Evolutionary conservation across 2,113 vertebrate genomes (phyloP), one percentile per base, ranked within the genome.

Genomic region (Pipra filicauda): DNA sequence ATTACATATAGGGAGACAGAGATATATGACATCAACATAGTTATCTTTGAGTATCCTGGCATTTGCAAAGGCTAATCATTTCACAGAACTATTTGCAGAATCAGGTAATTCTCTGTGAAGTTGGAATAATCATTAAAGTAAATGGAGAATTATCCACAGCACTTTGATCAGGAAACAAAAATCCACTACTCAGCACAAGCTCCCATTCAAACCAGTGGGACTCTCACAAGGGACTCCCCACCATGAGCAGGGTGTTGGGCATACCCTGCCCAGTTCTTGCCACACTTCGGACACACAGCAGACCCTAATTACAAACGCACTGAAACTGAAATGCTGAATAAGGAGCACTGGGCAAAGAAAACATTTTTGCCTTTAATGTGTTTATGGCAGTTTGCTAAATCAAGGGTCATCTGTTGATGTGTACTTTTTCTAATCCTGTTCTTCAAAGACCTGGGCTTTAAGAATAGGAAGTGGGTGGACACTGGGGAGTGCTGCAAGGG

Each of bases 1-100:
- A 77, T 86, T 80, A 44, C 14, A 23, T 39, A 54, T 6, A 59
- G 20, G 15, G 6, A 66, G 54, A 43, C 12, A 73, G 37, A 58
- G 35, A 69, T 51, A 41, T 16, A n/a, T 59, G 65, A 65, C 31
- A 75, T 72, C n/a, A 64, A 30, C 14, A 59, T 19, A 78, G 70
- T 75, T 86, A 82, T 57, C 83, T 64, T 49, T 74, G 84, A 80
- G 51, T 83, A 86, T 73, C 37, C 57, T 86, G 71, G 46, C 43
- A 67, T 92, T 90, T 81, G 72, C 33, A 93, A 94, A 83, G 55
- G 35, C 14, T 74, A 74, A 71, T 71, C 8, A 44, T 86, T 81
- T 93, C 77, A 72, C 5, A 91, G 58, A 87, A 49, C 57, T 89
- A n/a, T 75, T 81, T 95, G 89, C 77, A 87, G 39, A 81, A 78